These are phyloP conservation scores for Tenthredo amoena DNA, from an alignment of 2,888 invertebrate genomes.

Conservation along the genomic window DNA sequence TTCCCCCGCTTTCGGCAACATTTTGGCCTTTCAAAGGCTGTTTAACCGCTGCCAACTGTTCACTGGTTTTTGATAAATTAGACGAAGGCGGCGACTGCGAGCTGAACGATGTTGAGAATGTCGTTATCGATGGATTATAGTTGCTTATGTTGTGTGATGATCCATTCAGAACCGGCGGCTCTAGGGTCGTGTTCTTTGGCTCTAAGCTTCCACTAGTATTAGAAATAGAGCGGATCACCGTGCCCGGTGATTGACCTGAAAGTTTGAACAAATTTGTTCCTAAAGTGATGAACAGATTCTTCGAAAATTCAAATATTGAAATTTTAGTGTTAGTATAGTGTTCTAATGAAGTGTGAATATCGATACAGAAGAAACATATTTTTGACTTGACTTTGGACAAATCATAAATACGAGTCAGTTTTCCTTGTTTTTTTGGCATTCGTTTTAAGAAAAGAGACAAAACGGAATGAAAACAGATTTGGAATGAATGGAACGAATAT, in stretches of 20 bases:
- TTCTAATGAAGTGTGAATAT: not conserved
- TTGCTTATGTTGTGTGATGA: constrained; percentile 58
- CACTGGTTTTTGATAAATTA: constrained; percentile 57
- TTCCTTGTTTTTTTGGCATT: too few relatives aligned
- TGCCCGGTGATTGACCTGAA: constrained; percentile 62
- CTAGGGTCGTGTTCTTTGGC: constrained; percentile 62
- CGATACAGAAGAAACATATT: too few relatives aligned
- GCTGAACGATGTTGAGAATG: constrained; percentile 58
- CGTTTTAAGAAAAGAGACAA: too few relatives aligned
- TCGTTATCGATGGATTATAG: constrained; percentile 55
- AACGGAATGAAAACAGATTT: not conserved
- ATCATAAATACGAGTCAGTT: too few relatives aligned
- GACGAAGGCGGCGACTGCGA: constrained; percentile 60
- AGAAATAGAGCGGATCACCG: constrained; percentile 53
- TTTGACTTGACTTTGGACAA: too few relatives aligned
- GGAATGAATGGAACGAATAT: not conserved
- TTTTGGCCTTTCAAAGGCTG: constrained; percentile 3
- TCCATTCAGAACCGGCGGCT: constrained; percentile 54
- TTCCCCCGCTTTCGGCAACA: constrained; percentile 37
- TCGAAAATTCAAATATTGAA: too few relatives aligned
- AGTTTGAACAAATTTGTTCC: constrained; percentile 28
- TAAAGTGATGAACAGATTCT: too few relatives aligned
- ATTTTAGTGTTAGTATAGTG: not conserved
- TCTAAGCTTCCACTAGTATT: constrained; percentile 62
- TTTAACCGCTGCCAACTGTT: not conserved